Base-by-base conservation (phyloP, 1,140 invertebrate species). In the Aphelenchoides fujianensis region DNA sequence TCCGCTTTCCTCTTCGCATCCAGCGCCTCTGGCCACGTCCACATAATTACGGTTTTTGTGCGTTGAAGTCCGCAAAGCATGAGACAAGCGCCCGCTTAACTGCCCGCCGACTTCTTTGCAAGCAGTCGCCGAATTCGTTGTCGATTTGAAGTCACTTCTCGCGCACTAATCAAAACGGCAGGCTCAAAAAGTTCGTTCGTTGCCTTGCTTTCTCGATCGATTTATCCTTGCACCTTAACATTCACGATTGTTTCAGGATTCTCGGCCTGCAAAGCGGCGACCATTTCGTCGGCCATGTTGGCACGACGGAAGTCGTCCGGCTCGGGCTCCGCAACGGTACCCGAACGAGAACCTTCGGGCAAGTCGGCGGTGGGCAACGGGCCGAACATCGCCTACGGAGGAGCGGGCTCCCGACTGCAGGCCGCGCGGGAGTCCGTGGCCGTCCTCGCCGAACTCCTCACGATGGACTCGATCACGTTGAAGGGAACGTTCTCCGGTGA, bases 231-330 rank as follows among this genome's bases (percentile, higher is more conserved):
- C 23, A 48, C 41, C 12, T 48, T 48, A 23, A 48, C 41, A 48
- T 48, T 48, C 41, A 48, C 12, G 23, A 16, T 48, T 48, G 41
- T n/a, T n/a, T n/a, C 41, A 48, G 41, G 41, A 23, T 48, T 48
- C 23, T 48, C 41, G 41, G 41, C 41, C 41, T 48, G 41, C 41
- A 48, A 48, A 48, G 55, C 55, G 27, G 78, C 78, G 27, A 71
- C 76, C 7, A 80, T 53, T 36, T 78, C 76, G 3, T 80, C 76
- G 27, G 76, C 78, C 35, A 78, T 78, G 76, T 62, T 78, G 27
- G 67, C 76, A 41, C 71, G 73, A 30, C 54, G 77, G n/a, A 79
- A 76, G 48, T 68, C 68, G 5, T 79, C 77, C 0, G 35, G 23
- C 27, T 34, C 30, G 31, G 23, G n/a, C 3, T 19, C 59, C 30